A percentile compares a stretch with the other conserved stretches of the same genome.
These are phyloP conservation scores for Babylonia areolata DNA, from an alignment of 1,140 invertebrate species.

Conservation along the genomic window DNA sequence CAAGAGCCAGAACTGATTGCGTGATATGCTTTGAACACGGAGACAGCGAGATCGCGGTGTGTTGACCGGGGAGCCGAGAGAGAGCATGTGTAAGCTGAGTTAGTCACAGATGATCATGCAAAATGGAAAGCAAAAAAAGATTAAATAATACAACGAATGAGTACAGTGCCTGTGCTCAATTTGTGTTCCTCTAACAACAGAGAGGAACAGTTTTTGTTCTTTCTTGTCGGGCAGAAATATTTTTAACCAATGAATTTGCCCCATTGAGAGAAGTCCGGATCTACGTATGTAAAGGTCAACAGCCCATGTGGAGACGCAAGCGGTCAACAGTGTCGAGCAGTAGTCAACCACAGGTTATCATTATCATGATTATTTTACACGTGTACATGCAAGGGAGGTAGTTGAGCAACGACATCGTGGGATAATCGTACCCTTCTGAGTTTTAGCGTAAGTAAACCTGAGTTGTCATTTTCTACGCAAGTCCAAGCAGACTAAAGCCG, in stretches of 20 bases:
- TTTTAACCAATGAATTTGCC: neutral
- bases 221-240: too few species aligned
- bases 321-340: neutral
- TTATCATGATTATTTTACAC: neutral
- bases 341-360: neutral
- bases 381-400: neutral
- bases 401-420: neutral
- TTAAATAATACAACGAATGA: too few species aligned
- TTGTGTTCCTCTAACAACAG: neutral
- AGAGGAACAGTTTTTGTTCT: neutral
- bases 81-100: too few species aligned
- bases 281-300: neutral
- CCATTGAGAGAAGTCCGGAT: neutral
- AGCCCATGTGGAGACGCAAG: constrained; percentile 3
- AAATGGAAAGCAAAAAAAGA: too few species aligned
- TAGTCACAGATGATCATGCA: too few species aligned
- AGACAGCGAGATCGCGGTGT: too few species aligned
- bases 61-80: too few species aligned
- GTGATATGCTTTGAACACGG: too few species aligned
- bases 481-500: too few species aligned
- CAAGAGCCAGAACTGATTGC: too few species aligned
- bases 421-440: neutral
- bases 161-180: neutral
- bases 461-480: neutral
- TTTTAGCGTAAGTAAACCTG: neutral